phyloP scores from a whole-genome alignment of 2,888 invertebrate species.

The Buathra laborator region DNA sequence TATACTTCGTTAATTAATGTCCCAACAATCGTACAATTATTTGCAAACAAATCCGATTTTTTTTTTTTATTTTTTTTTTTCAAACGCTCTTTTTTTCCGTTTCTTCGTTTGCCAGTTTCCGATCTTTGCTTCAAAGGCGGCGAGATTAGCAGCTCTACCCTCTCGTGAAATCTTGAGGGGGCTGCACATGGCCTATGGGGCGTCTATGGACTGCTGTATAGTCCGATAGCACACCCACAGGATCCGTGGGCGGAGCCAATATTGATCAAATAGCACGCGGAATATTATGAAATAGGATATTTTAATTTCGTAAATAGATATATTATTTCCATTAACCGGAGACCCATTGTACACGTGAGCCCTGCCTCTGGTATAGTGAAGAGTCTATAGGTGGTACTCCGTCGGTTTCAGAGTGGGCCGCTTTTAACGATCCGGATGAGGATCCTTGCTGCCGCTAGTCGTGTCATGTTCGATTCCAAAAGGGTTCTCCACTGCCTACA shows the following conservation, averaged over 20 bases:
- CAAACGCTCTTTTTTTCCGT: not conserved
- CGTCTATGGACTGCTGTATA: not conserved
- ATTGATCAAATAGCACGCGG: conserved; percentile 79
- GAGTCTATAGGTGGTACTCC: not conserved
- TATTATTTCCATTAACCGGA: conserved; percentile 77
- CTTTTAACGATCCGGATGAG: conserved; percentile 82
- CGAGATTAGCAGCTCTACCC: conserved; percentile 34
- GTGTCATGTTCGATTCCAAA: conserved; percentile 79
- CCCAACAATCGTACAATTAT: not conserved
- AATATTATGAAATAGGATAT: conserved; percentile 82
- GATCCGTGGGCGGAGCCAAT: conserved; percentile 74
- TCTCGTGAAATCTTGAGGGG: conserved; percentile 1
- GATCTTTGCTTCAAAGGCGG: conserved; percentile 40
- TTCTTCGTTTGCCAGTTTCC: not conserved
- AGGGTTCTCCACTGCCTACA: conserved; percentile 62
- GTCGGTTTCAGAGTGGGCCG: conserved; percentile 70
- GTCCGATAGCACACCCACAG: conserved; percentile 16
- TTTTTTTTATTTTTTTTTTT: not conserved
- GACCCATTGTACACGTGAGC: conserved; percentile 12
- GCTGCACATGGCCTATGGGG: conserved; percentile 5
- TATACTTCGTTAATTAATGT: not conserved
- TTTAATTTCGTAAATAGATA: conserved; percentile 82
- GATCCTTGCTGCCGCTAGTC: conserved; percentile 76
- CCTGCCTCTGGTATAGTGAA: conserved; percentile 61
- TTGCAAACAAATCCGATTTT: conserved; percentile 4